Evolutionary conservation across 2,797 vertebrate genomes (phyloP).

Genomic region (Rhinophrynus dorsalis): DNA sequence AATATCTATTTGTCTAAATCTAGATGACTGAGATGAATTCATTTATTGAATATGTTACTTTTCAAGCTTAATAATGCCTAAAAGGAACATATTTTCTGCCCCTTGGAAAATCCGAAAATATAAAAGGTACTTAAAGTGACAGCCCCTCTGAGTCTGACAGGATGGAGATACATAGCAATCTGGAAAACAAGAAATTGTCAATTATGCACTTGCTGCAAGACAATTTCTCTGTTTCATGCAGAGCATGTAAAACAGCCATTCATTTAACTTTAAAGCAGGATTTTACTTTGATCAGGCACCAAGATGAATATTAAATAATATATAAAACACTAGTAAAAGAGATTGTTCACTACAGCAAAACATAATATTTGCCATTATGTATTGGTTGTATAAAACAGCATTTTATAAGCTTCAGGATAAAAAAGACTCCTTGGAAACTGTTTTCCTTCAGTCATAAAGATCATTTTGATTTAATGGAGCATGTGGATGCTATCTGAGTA

Average conservation of each 20-base stretch:
- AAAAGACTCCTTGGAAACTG: constrained; percentile 1
- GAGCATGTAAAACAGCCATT: constrained; percentile 29
- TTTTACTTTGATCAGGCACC: constrained; percentile 26
- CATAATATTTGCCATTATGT: constrained; percentile 28
- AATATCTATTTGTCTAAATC: constrained; percentile 31
- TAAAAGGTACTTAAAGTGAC: constrained; percentile 13
- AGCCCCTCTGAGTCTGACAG: constrained; percentile 24
- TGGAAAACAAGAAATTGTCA: constrained; percentile 17
- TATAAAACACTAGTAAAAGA: constrained; percentile 18
- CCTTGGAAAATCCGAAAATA: background rate
- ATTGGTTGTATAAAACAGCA: constrained; percentile 23
- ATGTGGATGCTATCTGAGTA: background rate
- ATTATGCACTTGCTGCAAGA: constrained; percentile 37
- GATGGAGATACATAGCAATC: constrained; percentile 17
- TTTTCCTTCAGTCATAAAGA: constrained; percentile 16
- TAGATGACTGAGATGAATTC: constrained; percentile 25
- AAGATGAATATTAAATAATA: constrained; percentile 22
- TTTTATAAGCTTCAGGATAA: constrained; percentile 12
- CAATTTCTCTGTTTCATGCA: background rate
- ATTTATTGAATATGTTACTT: constrained; percentile 8
- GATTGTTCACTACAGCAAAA: constrained; percentile 30
- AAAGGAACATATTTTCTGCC: background rate
- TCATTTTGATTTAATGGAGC: constrained; percentile 5
- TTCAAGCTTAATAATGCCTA: background rate
- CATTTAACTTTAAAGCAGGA: constrained; percentile 2